A percentile compares a stretch with the other conserved stretches of the same genome.
These are phyloP conservation scores for Glaucopsyche alexis DNA, from an alignment of 2,888 invertebrate species.

Conservation along the genomic window DNA sequence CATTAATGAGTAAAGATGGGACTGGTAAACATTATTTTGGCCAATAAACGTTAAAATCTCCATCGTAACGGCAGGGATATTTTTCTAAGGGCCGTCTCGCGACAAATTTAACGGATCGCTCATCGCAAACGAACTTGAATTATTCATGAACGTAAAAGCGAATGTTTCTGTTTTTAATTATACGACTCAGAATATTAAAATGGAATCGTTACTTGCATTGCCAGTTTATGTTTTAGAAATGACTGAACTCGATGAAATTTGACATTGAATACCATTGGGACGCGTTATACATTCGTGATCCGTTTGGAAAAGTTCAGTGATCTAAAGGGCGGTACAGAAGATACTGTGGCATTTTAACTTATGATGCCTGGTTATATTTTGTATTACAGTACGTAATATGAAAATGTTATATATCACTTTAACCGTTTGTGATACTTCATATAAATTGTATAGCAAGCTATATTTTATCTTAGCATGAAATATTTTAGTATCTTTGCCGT, in stretches of 20 bases:
- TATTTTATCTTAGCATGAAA: no score
- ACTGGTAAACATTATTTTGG: not conserved
- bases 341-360: no score
- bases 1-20: constrained; percentile 3
- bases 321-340: no score
- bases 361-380: no score
- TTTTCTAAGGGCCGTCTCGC: constrained; percentile 60
- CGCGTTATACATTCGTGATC: not conserved
- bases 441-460: no score
- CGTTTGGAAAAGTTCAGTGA: no score
- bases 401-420: no score
- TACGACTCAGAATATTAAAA: constrained; percentile 74
- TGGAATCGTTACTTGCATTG: constrained; percentile 62
- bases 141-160: constrained; percentile 76
- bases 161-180: constrained; percentile 78
- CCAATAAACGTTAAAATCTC: constrained; percentile 19
- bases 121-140: constrained; percentile 71
- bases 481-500: no score
- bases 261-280: not conserved
- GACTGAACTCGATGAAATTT: not conserved
- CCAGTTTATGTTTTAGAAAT: constrained; percentile 45
- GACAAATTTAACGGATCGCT: constrained; percentile 66
- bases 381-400: no score
- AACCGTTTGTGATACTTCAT: no score
- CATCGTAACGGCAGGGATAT: constrained; percentile 33